A percentile compares a stretch with the other conserved stretches of the same genome.
These are phyloP conservation scores for Eurosta solidaginis DNA, from an alignment of 1,140 invertebrate species.

Conservation along the genomic window DNA sequence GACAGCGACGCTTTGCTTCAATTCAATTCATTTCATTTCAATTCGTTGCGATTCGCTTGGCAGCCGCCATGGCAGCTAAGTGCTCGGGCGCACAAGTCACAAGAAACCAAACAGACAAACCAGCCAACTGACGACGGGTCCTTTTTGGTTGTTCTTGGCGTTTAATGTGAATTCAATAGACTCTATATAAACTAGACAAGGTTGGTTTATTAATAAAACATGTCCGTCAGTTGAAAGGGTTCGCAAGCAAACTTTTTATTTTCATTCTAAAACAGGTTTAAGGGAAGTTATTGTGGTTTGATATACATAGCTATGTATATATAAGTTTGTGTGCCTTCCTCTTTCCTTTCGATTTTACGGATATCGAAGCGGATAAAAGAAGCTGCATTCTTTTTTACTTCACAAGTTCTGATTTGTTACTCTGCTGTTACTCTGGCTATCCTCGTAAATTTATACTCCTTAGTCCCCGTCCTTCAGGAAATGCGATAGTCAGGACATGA, in stretches of 20 bases:
- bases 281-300: too few relatives aligned
- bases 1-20: slow-evolving; percentile 41
- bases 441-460: too few relatives aligned
- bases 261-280: background rate
- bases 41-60: slow-evolving; percentile 16
- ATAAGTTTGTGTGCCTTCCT: too few relatives aligned
- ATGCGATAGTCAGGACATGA: too few relatives aligned
- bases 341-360: too few relatives aligned
- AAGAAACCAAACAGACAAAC: background rate
- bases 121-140: background rate
- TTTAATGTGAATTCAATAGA: slow-evolving; percentile 1
- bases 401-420: too few relatives aligned
- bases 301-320: too few relatives aligned
- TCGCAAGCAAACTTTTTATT: background rate
- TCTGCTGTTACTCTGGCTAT: too few relatives aligned
- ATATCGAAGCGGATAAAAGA: too few relatives aligned
- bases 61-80: background rate
- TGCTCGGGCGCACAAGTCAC: background rate
- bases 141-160: background rate
- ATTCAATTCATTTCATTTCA: slow-evolving; percentile 9
- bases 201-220: background rate
- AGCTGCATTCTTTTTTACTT: too few relatives aligned
- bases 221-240: background rate
- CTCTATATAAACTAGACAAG: background rate
- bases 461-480: too few relatives aligned